Evolutionary conservation across 2,797 vertebrate species (phyloP).

Genomic region (Sibirionetta formosa): DNA sequence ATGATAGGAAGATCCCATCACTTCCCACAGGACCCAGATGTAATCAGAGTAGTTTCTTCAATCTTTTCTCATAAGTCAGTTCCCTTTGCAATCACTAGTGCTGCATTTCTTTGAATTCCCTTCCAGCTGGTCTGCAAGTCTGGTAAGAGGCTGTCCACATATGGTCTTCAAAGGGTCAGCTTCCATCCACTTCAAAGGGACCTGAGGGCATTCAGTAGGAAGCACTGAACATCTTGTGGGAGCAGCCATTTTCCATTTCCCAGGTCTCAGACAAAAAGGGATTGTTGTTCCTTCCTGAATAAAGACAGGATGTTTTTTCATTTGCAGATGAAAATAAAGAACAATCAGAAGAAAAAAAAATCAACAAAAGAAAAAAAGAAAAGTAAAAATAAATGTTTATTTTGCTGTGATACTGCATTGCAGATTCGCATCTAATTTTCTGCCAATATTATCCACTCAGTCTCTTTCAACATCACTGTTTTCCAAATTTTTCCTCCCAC

Average conservation of each 20-base stretch:
- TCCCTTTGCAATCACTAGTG: background rate
- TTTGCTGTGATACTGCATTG: background rate
- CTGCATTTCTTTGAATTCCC: background rate
- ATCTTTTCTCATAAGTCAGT: background rate
- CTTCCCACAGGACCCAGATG: background rate
- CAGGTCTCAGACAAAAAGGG: background rate
- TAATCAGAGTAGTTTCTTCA: constrained; percentile 38
- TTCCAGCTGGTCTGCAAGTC: background rate
- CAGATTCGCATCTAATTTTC: background rate
- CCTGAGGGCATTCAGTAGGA: background rate
- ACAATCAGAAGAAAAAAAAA: too few relatives aligned
- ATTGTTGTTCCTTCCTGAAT: background rate
- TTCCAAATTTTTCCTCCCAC: constrained; percentile 49
- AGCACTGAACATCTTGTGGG: background rate
- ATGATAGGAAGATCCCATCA: background rate
- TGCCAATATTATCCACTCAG: constrained; percentile 29
- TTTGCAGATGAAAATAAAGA: background rate
- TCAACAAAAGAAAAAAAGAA: background rate
- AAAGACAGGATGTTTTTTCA: background rate
- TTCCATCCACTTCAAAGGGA: background rate
- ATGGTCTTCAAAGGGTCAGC: background rate
- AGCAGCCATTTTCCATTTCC: background rate
- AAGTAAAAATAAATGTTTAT: background rate
- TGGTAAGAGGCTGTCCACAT: background rate
- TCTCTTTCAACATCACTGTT: constrained; percentile 30